Evolutionary conservation across 2,113 vertebrate species (phyloP), one percentile per base, ranked within the genome.

Genomic region (Gnathochromis pfefferi): DNA sequence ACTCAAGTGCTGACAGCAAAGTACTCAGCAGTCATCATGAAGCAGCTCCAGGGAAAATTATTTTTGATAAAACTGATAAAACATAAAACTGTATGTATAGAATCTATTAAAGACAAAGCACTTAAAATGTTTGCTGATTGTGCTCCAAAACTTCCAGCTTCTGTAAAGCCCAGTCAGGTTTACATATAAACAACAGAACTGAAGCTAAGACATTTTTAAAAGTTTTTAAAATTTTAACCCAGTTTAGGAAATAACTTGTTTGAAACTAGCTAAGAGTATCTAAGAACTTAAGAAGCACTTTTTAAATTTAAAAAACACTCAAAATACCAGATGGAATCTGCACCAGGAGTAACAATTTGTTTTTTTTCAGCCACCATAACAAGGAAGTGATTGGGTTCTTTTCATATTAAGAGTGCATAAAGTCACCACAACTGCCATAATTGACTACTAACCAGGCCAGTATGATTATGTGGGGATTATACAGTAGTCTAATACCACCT

Each of bases 401-500:
- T 40, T 0, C 26, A 54, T 82, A 88, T 91, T 84, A 84, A 63
- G 7, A 81, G 49, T 42, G 28, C 40, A 79, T 47, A 68, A 45
- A 75, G 31, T 78, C 47, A 81, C 51, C 49, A 60, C 26, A 85
- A 54, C 28, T 51, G 21, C 42, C 51, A 86, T 88, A 87, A 57
- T 86, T 40, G 11, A 73, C 57, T n/a, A 53, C 45, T 53, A 53
- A 70, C 60, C 86, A 75, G 40, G 51, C 26, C 23, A 80, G n/a
- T 89, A 55, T 79, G 47, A 91, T 92, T 83, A 85, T 75, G 55
- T 21, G 16, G 9, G 85, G 83, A 87, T 90, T 88, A 75, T 86
- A 80, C 84, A 82, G 82, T 81, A 55, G 79, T 83, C 79, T 88
- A 85, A 90, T 83, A 81, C 89, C 93, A 95, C 91, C 93, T 95